Evolutionary conservation across 2,797 vertebrate species (phyloP).

Genomic region (Antennarius maculatus): DNA sequence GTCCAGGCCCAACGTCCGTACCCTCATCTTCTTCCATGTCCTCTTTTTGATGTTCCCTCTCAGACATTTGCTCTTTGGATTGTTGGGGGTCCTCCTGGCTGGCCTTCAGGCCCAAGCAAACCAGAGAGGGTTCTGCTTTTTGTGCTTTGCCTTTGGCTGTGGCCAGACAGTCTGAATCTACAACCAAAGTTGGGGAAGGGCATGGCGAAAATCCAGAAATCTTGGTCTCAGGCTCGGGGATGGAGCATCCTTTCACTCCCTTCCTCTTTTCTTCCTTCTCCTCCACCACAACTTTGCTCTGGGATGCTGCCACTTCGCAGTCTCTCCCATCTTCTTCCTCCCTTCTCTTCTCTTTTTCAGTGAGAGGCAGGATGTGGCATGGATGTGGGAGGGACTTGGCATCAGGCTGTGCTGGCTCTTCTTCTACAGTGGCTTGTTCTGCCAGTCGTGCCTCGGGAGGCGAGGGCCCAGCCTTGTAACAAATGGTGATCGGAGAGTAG

Average conservation of each 20-base stretch:
- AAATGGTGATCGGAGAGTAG: slow-evolving; percentile 82
- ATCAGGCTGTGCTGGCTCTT: slow-evolving; percentile 85
- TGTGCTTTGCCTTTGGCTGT: slow-evolving; percentile 52
- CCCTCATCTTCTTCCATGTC: slow-evolving; percentile 41
- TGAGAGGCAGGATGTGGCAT: slow-evolving; percentile 49
- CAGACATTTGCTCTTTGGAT: slow-evolving; percentile 58
- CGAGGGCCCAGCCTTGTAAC: slow-evolving; percentile 85
- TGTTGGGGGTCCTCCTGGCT: slow-evolving; percentile 58
- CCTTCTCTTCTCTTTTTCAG: slow-evolving; percentile 49
- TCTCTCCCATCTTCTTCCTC: slow-evolving; percentile 54
- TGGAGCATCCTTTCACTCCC: slow-evolving; percentile 43
- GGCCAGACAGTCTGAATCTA: slow-evolving; percentile 44
- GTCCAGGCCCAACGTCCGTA: slow-evolving; percentile 35
- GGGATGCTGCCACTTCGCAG: slow-evolving; percentile 56
- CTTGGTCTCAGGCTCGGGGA: slow-evolving; percentile 41
- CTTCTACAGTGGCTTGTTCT: slow-evolving; percentile 84
- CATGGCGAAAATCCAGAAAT: slow-evolving; percentile 51
- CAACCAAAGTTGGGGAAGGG: slow-evolving; percentile 43
- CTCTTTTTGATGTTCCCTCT: slow-evolving; percentile 45
- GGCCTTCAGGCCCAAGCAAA: slow-evolving; percentile 51
- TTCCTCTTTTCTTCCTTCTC: slow-evolving; percentile 42
- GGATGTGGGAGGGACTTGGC: slow-evolving; percentile 79
- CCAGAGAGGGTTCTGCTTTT: slow-evolving; percentile 59
- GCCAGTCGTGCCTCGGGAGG: slow-evolving; percentile 81
- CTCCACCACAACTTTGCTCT: slow-evolving; percentile 43